Evolutionary conservation across 2,797 vertebrate genomes (phyloP).

Genomic region (Cyclura pinguis): DNA sequence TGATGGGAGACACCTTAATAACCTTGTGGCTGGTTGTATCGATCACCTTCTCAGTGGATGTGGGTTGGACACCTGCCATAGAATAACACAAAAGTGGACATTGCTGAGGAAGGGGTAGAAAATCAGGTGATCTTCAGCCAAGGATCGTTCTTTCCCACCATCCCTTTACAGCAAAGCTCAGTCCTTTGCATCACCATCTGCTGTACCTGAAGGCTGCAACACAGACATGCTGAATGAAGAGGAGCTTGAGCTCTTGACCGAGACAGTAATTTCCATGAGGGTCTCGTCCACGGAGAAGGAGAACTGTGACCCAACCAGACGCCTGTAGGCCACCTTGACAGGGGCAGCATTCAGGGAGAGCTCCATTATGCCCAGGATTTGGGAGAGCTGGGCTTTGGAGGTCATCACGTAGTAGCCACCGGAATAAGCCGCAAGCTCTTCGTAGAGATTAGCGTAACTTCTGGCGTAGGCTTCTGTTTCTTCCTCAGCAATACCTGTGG

Average conservation of each 20-base stretch:
- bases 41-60: not conserved
- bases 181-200: not conserved
- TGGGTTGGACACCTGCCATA: not conserved
- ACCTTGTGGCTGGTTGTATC: constrained; percentile 1
- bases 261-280: constrained; percentile 9
- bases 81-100: not conserved
- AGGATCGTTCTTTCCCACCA: not conserved
- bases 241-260: not conserved
- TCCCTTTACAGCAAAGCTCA: not conserved
- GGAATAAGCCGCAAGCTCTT: constrained; percentile 34
- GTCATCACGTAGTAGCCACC: constrained; percentile 29
- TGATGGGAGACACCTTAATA: not conserved
- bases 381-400: not conserved
- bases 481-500: not conserved
- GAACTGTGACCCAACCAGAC: not conserved
- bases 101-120: too few species aligned
- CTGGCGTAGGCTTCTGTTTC: not conserved
- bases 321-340: not conserved
- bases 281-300: constrained; percentile 35
- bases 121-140: too few species aligned
- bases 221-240: not conserved
- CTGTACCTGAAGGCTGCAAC: constrained; percentile 30
- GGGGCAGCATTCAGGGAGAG: constrained; percentile 42
- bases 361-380: constrained; percentile 40
- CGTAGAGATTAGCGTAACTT: constrained; percentile 16